Evolutionary conservation across 2,888 invertebrate species (phyloP), one percentile per base, ranked within the genome.

Genomic region (Acanthosepion esculentum): DNA sequence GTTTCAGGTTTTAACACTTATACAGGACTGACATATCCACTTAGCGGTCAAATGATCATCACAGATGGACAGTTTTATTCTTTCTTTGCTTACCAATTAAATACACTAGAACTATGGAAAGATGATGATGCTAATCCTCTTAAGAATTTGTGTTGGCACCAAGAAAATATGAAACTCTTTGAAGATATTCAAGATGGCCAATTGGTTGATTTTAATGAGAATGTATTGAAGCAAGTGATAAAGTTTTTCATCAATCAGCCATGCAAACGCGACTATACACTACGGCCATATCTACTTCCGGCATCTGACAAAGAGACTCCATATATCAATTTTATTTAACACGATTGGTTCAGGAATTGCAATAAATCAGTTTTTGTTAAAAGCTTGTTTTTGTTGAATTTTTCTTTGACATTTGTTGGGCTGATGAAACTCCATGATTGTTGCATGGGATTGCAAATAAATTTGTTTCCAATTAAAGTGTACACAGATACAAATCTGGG

Each of bases 81-180:
- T 0, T 98, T 99, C 96, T 98, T 98, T 97, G 98, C 98, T 29
- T 99, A 99, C 97, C 99, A 99, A 97, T 97, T 99, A 95, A 99
- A 99, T 97, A 99, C 97, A 0, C 95, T 98, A 96, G 98, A 98
- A 96, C 98, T 98, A 59, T 98, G 98, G 95, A 97, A 98, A 96
- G 96, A 96, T 64, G 95, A 96, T 91, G 95, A 96, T 8, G 98
- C 98, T 26, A 99, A 99, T 97, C 98, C 98, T 0, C 98, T 98
- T 96, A 98, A 98, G 94, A 99, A 99, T 97, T 97, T 99, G 91
- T 99, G 99, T 96, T 99, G 98, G 98, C 98, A 98, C 23, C 98
- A 98, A 1, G 98, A 98, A 94, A 98, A 98, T 91, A 96, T 98
- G 96, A 98, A 98, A 96, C 98, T 99, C 1, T 99, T 98, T 97